Base-by-base conservation (phyloP, 2,888 invertebrate species). In the Philhelius pedissequus region DNA sequence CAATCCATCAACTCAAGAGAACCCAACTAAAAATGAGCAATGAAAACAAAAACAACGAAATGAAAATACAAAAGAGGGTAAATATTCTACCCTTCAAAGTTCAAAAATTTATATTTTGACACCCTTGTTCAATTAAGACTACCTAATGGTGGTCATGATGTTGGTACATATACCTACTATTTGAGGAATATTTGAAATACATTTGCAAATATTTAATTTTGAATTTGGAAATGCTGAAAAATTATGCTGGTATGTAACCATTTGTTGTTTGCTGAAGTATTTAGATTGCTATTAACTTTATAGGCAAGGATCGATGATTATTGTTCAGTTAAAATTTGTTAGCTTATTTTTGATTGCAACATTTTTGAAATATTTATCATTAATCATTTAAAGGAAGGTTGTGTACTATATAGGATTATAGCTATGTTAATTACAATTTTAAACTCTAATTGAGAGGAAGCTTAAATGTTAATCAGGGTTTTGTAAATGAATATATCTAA, bases 151-250 rank as follows among this genome's bases (percentile, higher is more conserved):
- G 73, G 71, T 54, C 73, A 58, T 32, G 64, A 66, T 60, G 70
- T 70, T 58, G 64, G 64, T 52, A 58, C 60, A n/a, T n/a, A n/a
- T n/a, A n/a, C n/a, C n/a, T n/a, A n/a, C n/a, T 71, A 60, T 66
- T 77, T 71, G 71, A 68, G 60, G 66, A 77, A 77, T 77, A 60
- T 64, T 52, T 22, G 25, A 48, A 40, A 22, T 45, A 11, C 20
- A 15, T 62, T 22, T 22, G 77, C 69, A 75, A 80, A 80, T 80
- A 80, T 80, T 80, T 75, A 70, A 64, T 75, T 80, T 56, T 43
- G 64, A 70, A 74, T 56, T 15, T 52, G 79, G 76, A 89, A 89
- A 89, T 89, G 88, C 89, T 88, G 87, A 88, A 89, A 89, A 89
- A 89, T 89, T 89, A 89, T 89, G 89, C 89, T 89, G 25, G 25